A percentile compares a stretch with the other conserved stretches of the same genome.
These are phyloP conservation scores for Geococcyx californianus DNA, from an alignment of 2,113 vertebrate species.

Conservation along the genomic window DNA sequence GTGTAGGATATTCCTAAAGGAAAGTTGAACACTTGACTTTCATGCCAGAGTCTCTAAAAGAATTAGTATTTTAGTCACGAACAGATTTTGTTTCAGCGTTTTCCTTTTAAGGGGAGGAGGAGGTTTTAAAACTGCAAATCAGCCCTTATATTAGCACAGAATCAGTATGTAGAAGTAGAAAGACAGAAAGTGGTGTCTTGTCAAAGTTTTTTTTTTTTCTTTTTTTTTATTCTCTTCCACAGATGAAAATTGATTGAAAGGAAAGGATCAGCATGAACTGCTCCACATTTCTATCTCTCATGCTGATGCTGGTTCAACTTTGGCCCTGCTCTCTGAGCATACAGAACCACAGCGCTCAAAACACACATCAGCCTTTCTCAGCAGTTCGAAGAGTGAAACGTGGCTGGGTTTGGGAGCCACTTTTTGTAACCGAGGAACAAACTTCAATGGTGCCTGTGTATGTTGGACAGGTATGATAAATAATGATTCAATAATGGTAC, in stretches of 20 bases:
- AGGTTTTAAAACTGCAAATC: not conserved
- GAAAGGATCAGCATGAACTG: constrained; percentile 67
- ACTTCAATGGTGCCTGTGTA: constrained; percentile 57
- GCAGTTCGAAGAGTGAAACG: constrained; percentile 77
- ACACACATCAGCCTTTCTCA: not conserved
- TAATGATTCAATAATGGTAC: not conserved
- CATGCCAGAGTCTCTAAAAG: not conserved
- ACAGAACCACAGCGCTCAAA: not conserved
- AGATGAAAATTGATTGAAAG: constrained; percentile 31
- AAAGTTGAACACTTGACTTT: constrained; percentile 14
- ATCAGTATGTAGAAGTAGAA: not conserved
- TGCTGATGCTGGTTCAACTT: constrained; percentile 69
- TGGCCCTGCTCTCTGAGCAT: constrained; percentile 41
- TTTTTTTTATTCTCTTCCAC: not conserved
- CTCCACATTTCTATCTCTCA: constrained; percentile 41
- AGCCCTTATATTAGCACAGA: not conserved
- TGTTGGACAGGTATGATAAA: constrained; percentile 85
- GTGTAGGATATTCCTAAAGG: not conserved
- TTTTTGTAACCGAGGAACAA: constrained; percentile 85
- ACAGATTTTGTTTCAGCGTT: not conserved
- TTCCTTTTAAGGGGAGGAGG: not conserved
- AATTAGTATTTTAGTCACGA: not conserved
- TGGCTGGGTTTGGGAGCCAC: constrained; percentile 85
- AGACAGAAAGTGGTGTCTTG: not conserved
- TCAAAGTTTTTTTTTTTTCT: not conserved